Conservation (phyloP, 2,888 invertebrate genomes). For the Macroteleia sp. region DNA sequence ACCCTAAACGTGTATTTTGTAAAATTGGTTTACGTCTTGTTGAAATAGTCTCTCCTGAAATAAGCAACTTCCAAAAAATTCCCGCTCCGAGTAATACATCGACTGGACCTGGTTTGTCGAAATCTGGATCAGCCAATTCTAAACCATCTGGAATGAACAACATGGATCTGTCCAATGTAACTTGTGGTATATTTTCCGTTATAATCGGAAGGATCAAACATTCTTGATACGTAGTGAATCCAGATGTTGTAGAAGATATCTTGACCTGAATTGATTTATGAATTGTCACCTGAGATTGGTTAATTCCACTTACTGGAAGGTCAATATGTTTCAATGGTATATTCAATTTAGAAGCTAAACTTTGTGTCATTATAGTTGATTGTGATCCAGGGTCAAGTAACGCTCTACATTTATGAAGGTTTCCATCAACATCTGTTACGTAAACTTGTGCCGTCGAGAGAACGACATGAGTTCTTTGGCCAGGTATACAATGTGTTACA, state of each 20-base stretch:
- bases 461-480: neutral
- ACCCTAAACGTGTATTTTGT: conserved; percentile 16
- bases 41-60: neutral
- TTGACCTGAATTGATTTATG: neutral
- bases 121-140: conserved; percentile 15
- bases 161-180: neutral
- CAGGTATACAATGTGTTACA: neutral
- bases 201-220: neutral
- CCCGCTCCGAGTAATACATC: conserved; percentile 4
- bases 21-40: neutral
- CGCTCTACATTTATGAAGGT: neutral
- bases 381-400: conserved; percentile 8
- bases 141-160: neutral
- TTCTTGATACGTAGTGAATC: neutral
- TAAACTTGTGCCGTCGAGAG: conserved; percentile 4
- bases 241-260: neutral
- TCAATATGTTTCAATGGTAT: neutral
- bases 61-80: conserved; percentile 1
- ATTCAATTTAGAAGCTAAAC: conserved; percentile 7
- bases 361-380: conserved; percentile 1
- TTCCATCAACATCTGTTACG: neutral
- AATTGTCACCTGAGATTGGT: neutral
- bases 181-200: conserved; percentile 12
- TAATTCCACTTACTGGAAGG: conserved; percentile 1
- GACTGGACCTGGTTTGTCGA: neutral